A percentile compares a stretch with the other conserved stretches of the same genome.
Evolutionary conservation across 2,888 invertebrate genomes (phyloP).

Genomic region (Campoletis raptor): DNA sequence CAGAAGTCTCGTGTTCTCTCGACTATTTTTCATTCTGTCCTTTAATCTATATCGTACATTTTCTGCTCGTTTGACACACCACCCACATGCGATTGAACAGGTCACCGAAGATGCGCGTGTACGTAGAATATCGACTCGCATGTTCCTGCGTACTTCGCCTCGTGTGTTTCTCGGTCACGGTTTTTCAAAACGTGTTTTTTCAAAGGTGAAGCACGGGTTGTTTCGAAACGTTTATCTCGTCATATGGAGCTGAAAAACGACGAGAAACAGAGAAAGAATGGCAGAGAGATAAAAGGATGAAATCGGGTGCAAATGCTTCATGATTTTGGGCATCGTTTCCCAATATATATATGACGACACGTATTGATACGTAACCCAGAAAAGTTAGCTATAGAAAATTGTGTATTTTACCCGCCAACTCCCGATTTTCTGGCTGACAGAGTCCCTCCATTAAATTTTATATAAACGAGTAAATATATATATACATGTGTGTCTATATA

Average conservation of each 20-base stretch:
- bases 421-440: constrained; percentile 49
- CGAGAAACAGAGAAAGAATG: neutral
- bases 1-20: neutral
- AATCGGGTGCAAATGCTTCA: neutral
- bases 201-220: neutral
- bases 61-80: constrained; percentile 10
- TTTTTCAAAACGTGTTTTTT: neutral
- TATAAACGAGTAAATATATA: neutral
- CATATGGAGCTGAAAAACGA: neutral
- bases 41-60: neutral
- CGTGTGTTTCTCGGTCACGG: neutral
- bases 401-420: constrained; percentile 41
- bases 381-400: constrained; percentile 5
- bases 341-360: neutral
- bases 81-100: constrained; percentile 7
- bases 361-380: constrained; percentile 14
- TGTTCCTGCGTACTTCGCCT: neutral
- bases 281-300: neutral
- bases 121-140: constrained; percentile 8
- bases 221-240: neutral
- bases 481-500: constrained; percentile 20
- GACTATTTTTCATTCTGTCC: neutral
- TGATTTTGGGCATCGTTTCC: neutral
- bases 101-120: constrained; percentile 21
- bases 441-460: constrained; percentile 38